Base-by-base conservation (phyloP, 2,888 invertebrate genomes). In the Pherbina coryleti region DNA sequence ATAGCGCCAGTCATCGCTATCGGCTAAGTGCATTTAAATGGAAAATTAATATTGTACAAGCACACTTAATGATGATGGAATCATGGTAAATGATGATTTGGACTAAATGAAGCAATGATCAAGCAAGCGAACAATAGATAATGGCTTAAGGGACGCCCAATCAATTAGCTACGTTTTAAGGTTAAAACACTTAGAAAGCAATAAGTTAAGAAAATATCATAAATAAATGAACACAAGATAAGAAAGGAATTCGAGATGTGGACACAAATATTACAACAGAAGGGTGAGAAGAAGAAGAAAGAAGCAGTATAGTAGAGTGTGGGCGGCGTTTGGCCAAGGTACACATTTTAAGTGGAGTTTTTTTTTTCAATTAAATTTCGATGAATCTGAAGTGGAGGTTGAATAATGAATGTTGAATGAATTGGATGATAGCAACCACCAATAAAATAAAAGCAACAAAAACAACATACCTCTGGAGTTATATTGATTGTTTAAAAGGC, bases 221-320 rank as follows among this genome's bases (percentile, higher is more conserved):
- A 7, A 69, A 69, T 69, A 69, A 69, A 49, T 69, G 69, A 69
- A 25, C 44, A 51, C 28, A 49, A 69, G n/a, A 69, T 11, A 49
- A 8, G 28, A 25, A 11, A 11, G 14, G 22, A 64, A 25, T 25
- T 11, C 17, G 22, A 37, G 44, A n/a, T 37, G 37, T 11, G 67
- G 37, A 5, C 7, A 22, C 11, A 17, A n/a, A 11, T 14, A 22
- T 8, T 19, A 22, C 44, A 37, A 37, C 3, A 17, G 44, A 34
- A 34, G 31, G 31, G 44, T 17, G 34, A 37, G 31, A 4, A 31
- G 31, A 31, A 5, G 31, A 31, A 4, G 5, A 8, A 37, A 37
- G n/a, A n/a, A n/a, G n/a, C n/a, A n/a, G n/a, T n/a, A n/a, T n/a
- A n/a, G 44, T 44, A 14, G 44, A 11, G 44, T 14, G 14, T 14